Evolutionary conservation across 1,140 invertebrate species (phyloP).

Genomic region (Sarcophaga peregrina): DNA sequence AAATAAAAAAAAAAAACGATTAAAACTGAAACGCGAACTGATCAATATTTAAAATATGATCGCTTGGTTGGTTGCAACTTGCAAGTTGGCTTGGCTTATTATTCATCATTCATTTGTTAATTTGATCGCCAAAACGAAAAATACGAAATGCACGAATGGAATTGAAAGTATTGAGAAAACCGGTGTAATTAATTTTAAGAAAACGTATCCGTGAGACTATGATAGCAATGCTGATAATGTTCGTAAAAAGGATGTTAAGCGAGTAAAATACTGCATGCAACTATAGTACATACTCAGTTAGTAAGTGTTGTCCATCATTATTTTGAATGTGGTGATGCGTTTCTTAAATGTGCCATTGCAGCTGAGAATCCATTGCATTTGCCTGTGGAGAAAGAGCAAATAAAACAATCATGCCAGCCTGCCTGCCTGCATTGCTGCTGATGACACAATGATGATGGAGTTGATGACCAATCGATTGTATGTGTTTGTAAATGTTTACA

Average conservation of each 20-base stretch:
- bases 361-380: neutral
- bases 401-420: neutral
- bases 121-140: neutral
- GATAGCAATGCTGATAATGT: slow-evolving; percentile 16
- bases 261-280: neutral
- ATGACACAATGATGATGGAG: neutral
- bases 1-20: slow-evolving; percentile 1
- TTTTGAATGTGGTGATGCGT: neutral
- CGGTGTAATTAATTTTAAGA: slow-evolving; percentile 9
- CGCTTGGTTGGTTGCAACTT: neutral
- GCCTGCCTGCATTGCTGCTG: neutral
- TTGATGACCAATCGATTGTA: neutral
- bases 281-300: neutral
- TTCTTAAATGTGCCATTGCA: neutral
- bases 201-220: slow-evolving; percentile 24
- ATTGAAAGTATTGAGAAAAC: neutral
- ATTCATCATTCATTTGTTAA: slow-evolving; percentile 7
- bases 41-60: slow-evolving; percentile 5
- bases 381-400: neutral
- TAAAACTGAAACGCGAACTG: neutral
- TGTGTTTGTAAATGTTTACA: neutral
- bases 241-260: neutral
- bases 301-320: slow-evolving; percentile 3
- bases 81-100: neutral
- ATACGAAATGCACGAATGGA: no score